Conservation (phyloP, 2,113 vertebrate genomes). For the Chloropsis hardwickii region DNA sequence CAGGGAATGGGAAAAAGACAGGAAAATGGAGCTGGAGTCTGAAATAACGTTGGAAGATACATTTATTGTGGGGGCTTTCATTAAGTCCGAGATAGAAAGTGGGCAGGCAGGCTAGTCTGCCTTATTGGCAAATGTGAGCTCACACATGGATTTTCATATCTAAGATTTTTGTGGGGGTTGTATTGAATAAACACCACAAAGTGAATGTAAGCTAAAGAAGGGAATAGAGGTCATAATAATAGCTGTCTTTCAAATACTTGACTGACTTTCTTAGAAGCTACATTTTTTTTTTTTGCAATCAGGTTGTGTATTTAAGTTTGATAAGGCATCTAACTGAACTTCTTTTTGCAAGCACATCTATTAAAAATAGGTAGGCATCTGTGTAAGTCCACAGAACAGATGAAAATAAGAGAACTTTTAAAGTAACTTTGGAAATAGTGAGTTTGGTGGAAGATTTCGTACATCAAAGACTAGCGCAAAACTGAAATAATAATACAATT, state of each 20-base stretch:
- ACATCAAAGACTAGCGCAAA: not conserved
- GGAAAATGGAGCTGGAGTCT: not conserved
- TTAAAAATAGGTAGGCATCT: not conserved
- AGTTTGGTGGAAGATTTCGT: not conserved
- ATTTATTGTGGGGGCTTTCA: not conserved
- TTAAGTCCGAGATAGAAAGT: not conserved
- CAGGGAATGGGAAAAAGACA: not conserved
- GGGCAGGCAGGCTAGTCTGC: not conserved
- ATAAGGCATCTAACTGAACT: not conserved
- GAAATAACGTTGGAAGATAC: not conserved
- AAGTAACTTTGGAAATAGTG: not conserved
- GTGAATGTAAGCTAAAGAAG: not conserved
- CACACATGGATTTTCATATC: not conserved
- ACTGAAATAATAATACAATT: not conserved
- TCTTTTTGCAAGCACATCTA: not conserved
- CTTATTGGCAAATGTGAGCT: not conserved
- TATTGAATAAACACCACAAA: accelerated
- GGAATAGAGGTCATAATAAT: not conserved
- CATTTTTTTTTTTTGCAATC: accelerated
- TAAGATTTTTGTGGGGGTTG: not conserved
- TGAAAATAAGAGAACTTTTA: not conserved
- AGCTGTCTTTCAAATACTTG: not conserved
- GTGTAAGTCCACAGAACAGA: not conserved
- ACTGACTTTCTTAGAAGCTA: not conserved
- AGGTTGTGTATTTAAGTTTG: not conserved